Evolutionary conservation across 2,113 vertebrate species (phyloP).

Genomic region (Cettia cetti): DNA sequence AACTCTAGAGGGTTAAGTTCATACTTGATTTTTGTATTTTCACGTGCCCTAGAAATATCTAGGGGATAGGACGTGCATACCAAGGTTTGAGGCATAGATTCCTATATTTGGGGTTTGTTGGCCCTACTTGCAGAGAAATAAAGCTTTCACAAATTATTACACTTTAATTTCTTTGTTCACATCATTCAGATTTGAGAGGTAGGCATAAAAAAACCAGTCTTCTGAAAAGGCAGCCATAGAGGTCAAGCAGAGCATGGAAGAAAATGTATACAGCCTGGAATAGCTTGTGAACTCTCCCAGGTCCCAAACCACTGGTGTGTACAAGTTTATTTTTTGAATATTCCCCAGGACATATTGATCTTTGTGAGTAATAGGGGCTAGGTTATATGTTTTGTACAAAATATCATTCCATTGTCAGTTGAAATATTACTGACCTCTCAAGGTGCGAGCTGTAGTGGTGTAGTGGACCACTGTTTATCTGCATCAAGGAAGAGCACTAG

Average conservation of each 20-base stretch:
- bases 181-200: not conserved
- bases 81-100: not conserved
- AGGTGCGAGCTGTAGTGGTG: not conserved
- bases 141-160: not conserved
- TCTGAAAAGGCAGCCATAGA: not conserved
- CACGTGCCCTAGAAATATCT: not conserved
- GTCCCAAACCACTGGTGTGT: not conserved
- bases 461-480: not conserved
- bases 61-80: not conserved
- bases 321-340: not conserved
- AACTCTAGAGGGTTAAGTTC: not conserved
- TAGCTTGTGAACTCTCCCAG: not conserved
- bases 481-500: not conserved
- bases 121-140: not conserved
- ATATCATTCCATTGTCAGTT: not conserved
- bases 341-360: not conserved
- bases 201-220: not conserved
- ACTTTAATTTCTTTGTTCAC: not conserved
- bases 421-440: not conserved
- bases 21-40: not conserved
- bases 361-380: not conserved
- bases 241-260: not conserved
- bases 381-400: not conserved
- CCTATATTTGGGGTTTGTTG: not conserved
- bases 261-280: not conserved